Percentiles rank a stretch among this genome's conserved stretches.
Evolutionary conservation across 2,797 vertebrate species (phyloP).

Genomic region (Decapterus maruadsi): DNA sequence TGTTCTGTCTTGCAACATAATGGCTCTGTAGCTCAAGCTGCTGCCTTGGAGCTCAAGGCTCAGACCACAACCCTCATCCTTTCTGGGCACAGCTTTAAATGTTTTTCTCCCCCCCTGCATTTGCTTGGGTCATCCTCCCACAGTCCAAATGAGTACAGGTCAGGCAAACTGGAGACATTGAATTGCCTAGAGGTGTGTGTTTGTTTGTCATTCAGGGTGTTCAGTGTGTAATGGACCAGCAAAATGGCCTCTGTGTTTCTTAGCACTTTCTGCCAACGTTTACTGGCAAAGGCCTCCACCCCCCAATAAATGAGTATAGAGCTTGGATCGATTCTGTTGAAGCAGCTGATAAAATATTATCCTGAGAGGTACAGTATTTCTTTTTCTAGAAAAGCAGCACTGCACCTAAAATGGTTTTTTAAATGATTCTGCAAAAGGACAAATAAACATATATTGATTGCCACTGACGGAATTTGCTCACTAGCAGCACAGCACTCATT

Average conservation of each 20-base stretch:
- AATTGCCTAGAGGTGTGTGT: slow-evolving; percentile 34
- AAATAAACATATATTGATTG: background rate
- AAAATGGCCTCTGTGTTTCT: slow-evolving; percentile 28
- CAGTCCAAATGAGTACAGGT: slow-evolving; percentile 16
- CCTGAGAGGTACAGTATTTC: background rate
- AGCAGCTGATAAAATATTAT: background rate
- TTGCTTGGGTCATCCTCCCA: slow-evolving; percentile 27
- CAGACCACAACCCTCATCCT: background rate
- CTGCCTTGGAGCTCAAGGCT: background rate
- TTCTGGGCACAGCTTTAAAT: background rate
- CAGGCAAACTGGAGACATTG: slow-evolving; percentile 15
- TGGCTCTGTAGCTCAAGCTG: slow-evolving; percentile 1
- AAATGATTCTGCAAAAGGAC: background rate
- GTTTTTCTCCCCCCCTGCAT: background rate
- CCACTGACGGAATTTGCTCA: background rate
- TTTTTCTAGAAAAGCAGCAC: background rate
- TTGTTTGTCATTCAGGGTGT: slow-evolving; percentile 33
- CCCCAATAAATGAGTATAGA: background rate
- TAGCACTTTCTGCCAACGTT: background rate
- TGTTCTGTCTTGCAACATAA: background rate
- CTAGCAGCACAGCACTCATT: background rate
- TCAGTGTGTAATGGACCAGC: slow-evolving; percentile 28
- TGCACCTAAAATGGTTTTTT: background rate
- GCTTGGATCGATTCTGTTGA: background rate
- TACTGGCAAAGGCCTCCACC: background rate